Conservation (phyloP, 2,113 vertebrate genomes). For the Elaphurus davidianus region DNA sequence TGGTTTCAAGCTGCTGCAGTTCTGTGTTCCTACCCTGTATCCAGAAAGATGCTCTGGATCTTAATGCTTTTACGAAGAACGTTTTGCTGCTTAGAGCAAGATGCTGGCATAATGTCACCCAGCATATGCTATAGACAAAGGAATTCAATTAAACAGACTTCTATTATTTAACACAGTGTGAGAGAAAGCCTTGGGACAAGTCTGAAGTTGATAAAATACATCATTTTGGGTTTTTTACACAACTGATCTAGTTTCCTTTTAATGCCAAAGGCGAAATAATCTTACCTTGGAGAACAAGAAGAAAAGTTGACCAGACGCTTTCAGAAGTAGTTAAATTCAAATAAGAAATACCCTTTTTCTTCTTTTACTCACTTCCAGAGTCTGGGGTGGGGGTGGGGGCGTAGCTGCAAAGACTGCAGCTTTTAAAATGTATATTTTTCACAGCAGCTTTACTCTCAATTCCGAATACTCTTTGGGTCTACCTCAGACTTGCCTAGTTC, state of each 20-base stretch:
- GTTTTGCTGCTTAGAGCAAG: slow-evolving; percentile 36
- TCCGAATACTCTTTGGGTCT: neutral
- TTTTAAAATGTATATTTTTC: neutral
- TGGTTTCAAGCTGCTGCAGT: neutral
- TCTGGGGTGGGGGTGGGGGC: neutral
- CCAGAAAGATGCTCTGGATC: neutral
- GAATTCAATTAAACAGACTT: slow-evolving; percentile 55
- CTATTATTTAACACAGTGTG: slow-evolving; percentile 56
- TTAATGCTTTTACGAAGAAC: slow-evolving; percentile 26
- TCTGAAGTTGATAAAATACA: slow-evolving; percentile 67
- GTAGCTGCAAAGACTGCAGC: neutral
- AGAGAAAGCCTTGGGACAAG: slow-evolving; percentile 57
- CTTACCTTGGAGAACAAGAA: slow-evolving; percentile 55
- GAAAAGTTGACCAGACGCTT: slow-evolving; percentile 42
- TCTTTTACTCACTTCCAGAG: neutral
- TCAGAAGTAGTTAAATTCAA: slow-evolving; percentile 38
- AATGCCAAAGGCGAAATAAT: slow-evolving; percentile 56
- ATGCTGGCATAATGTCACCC: neutral
- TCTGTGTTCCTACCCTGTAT: neutral
- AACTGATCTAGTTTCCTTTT: slow-evolving; percentile 68
- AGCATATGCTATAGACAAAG: slow-evolving; percentile 44
- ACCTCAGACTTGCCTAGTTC: neutral
- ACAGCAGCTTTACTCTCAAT: neutral
- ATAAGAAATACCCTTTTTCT: neutral
- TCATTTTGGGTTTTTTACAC: slow-evolving; percentile 37